These are phyloP conservation scores for Pseudococcus longispinus DNA, from an alignment of 2,888 invertebrate species.

Conservation along the genomic window DNA sequence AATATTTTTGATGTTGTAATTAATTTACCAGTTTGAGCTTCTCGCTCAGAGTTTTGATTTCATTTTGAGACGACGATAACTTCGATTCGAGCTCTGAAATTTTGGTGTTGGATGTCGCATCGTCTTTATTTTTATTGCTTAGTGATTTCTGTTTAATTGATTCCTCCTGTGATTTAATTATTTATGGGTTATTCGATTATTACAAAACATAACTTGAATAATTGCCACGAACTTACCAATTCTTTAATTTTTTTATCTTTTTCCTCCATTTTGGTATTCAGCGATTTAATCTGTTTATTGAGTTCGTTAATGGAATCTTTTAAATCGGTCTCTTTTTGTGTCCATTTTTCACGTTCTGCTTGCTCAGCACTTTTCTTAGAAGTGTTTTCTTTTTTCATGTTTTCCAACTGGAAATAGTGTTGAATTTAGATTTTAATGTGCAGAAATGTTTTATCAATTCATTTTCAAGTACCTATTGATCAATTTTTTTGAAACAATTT, in stretches of 20 bases:
- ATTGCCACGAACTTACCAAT: slow-evolving; percentile 67
- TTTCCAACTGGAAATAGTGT: slow-evolving; percentile 52
- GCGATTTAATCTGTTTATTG: slow-evolving; percentile 58
- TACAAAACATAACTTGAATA: no score
- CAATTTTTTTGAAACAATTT: no score
- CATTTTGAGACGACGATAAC: slow-evolving; percentile 35
- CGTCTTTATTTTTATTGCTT: not conserved
- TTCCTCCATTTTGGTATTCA: slow-evolving; percentile 65
- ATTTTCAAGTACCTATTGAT: no score
- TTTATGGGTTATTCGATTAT: no score
- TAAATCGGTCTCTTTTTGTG: slow-evolving; percentile 39
- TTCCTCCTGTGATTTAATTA: slow-evolving; percentile 12
- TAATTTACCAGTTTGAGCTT: slow-evolving; percentile 28
- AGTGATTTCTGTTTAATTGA: slow-evolving; percentile 18
- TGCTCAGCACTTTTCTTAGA: slow-evolving; percentile 53
- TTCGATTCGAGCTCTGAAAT: slow-evolving; percentile 45
- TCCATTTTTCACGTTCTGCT: slow-evolving; percentile 12
- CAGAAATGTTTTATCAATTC: not conserved
- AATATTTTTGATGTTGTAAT: not conserved
- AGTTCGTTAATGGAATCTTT: slow-evolving; percentile 42
- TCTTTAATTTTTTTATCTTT: slow-evolving; percentile 71
- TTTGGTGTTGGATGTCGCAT: not conserved
- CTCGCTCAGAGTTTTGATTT: slow-evolving; percentile 36
- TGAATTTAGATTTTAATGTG: not conserved
- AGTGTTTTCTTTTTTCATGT: slow-evolving; percentile 58